Base-by-base conservation (phyloP, 2,888 invertebrate genomes). In the Caenorhabditis plicata region DNA sequence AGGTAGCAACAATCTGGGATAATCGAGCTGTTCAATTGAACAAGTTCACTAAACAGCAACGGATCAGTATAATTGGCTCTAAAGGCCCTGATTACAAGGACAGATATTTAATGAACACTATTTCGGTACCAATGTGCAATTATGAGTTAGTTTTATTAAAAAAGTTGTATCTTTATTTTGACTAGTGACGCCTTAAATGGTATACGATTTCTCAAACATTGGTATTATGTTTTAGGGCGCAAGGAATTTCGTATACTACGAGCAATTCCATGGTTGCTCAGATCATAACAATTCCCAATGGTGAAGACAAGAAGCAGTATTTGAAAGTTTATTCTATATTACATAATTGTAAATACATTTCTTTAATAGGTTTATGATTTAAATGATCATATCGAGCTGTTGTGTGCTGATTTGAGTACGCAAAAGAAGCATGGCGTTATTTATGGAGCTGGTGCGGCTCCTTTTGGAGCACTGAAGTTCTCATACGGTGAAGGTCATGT, bases 401-500 rank as follows among this genome's bases (percentile, higher is more conserved):
- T 66, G 13, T 71, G 65, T 42, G 51, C 70, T 5, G 73, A 77
- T 43, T 26, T 77, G 26, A 38, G 52, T 13, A 68, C 58, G 2
- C 62, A 74, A 49, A 73, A 74, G 32, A 77, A 77, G 40, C 75
- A 77, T 44, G 77, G 77, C 32, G 29, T 48, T 4, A 64, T 77
- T 39, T 68, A 73, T 40, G 46, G 51, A 17, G 58, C 20, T 17
- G 52, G 52, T 15, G 35, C 35, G 17, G 64, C 52, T 8, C 68
- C 69, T 11, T 78, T 80, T 44, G 78, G 76, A 8, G 46, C 54
- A 2, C 44, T 78, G 9, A 40, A 61, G 3, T 80, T 74, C 62
- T 78, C 77, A 5, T 44, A 66, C 33, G 73, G 71, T 17, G 78
- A 75, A 43, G 75, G 76, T 11, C 72, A 76, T 35, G 51, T 80